Conservation (phyloP, 2,113 vertebrate genomes). For the Siphamia tubifer region DNA sequence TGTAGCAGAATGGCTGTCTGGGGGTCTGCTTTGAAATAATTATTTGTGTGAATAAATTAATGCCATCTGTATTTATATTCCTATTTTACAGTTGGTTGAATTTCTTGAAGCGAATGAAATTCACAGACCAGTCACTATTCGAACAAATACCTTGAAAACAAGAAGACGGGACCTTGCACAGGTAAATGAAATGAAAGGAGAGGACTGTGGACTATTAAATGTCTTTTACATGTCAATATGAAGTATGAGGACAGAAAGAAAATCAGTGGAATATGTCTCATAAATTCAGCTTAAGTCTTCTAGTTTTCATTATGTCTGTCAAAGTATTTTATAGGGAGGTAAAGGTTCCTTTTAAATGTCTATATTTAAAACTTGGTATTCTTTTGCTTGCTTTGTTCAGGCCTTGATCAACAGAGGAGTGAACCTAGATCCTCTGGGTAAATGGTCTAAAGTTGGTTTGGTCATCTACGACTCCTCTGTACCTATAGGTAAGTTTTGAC, state of each 20-base stretch:
- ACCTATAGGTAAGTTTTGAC: conserved; percentile 85
- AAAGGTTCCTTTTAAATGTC: background rate
- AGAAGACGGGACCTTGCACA: conserved; percentile 94
- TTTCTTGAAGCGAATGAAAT: conserved; percentile 96
- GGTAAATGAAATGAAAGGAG: conserved; percentile 68
- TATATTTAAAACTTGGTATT: background rate
- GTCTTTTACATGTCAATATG: too few species aligned
- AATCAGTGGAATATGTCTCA: too few species aligned
- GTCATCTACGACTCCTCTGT: conserved; percentile 96
- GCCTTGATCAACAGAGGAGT: conserved; percentile 96
- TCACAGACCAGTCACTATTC: conserved; percentile 91
- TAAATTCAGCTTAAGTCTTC: too few species aligned
- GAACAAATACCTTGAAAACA: conserved; percentile 95
- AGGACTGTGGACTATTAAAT: too few species aligned
- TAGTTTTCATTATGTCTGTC: too few species aligned
- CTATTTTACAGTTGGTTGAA: conserved; percentile 84
- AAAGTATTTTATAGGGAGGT: background rate
- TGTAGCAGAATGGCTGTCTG: background rate
- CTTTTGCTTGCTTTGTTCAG: conserved; percentile 64
- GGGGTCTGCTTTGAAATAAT: background rate
- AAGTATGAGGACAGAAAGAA: too few species aligned
- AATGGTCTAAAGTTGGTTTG: conserved; percentile 96
- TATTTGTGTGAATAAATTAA: background rate
- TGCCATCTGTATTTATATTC: background rate
- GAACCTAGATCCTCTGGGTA: conserved; percentile 94